Evolutionary conservation across 2,888 invertebrate genomes (phyloP), one percentile per base, ranked within the genome.

Genomic region (Malacosoma neustria): DNA sequence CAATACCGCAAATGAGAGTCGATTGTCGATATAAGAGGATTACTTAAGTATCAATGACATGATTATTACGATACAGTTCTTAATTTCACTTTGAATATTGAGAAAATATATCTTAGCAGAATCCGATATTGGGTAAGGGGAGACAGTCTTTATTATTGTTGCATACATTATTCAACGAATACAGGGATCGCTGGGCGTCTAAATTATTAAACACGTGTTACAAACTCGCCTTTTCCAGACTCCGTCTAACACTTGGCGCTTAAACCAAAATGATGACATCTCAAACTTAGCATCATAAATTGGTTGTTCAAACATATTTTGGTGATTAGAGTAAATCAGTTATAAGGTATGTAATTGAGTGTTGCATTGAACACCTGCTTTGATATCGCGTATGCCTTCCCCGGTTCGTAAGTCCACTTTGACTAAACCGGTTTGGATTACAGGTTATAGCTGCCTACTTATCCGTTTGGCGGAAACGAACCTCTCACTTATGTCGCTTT

Each of bases 171-270:
- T 84, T 84, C 77, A 82, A 63, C 46, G 54, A 55, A 45, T 65
- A 56, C 68, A 76, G 75, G 69, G 68, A 51, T 60, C 58, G 57
- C 64, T 62, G 57, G 48, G 56, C 71, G 67, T 57, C 71, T 85
- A 77, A 79, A 84, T 77, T 82, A 85, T 85, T 84, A 85, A 85
- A 81, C 73, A 72, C 62, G 58, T 72, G 72, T 81, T 81, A 82
- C 74, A 74, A 69, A 72, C 73, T 72, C 59, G 61, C 72, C 64
- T 67, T 22, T 72, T 72, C 76, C 64, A 63, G 68, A 68, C 65
- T 69, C n/a, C 60, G 63, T 72, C 68, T 61, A 67, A 56, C 55
- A 55, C 58, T 56, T 45, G 51, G 52, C 57, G 51, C 57, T 74
- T 65, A 79, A 75, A 69, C 51, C 54, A 51, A 52, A 71, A 74